Base-by-base conservation (phyloP, 1,140 invertebrate species). In the Danaus plexippus region DNA sequence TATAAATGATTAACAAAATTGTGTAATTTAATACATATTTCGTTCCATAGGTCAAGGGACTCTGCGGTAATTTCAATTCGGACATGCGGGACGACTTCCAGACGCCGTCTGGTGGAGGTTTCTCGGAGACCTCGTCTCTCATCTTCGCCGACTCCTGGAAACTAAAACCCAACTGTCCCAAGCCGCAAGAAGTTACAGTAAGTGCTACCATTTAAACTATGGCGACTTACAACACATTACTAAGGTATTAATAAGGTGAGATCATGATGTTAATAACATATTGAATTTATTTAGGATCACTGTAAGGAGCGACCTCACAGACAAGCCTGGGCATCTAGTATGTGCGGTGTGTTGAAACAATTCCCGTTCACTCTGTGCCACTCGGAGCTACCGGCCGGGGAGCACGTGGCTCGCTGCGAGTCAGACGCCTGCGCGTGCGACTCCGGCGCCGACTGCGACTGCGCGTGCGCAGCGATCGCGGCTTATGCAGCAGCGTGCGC, bases 21-120 rank as follows among this genome's bases (percentile, higher is more conserved):
- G 22, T 8, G 22, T 32, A 32, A 32, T 32, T 32, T 6, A 6
- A 47, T 47, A n/a, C 11, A 41, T 9, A 47, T 64, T 58, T 45
- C 10, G 50, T 55, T 61, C n/a, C 54, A 44, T 73, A 93, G 88
- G 90, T 96, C 5, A 91, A 91, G 85, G 96, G 96, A 50, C 85
- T 98, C 2, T 98, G 96, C 81, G 96, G 96, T 0, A 96, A 98
- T 79, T 97, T 93, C 77, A 96, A 98, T 78, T 91, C 92, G 22
- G 92, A 97, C 69, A 89, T 90, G 53, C 87, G 88, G 9, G 94
- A 97, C 69, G 95, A 97, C 71, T 96, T 97, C 88, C 91, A 93
- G 74, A 93, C 93, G 5, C 95, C 95, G 0, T 92, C 93, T 0
- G 90, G 92, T 13, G 94, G 94, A 1, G 93, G 94, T 1, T 77